These are phyloP conservation scores for Euzetes globulus DNA, from an alignment of 2,888 invertebrate species.

Conservation along the genomic window DNA sequence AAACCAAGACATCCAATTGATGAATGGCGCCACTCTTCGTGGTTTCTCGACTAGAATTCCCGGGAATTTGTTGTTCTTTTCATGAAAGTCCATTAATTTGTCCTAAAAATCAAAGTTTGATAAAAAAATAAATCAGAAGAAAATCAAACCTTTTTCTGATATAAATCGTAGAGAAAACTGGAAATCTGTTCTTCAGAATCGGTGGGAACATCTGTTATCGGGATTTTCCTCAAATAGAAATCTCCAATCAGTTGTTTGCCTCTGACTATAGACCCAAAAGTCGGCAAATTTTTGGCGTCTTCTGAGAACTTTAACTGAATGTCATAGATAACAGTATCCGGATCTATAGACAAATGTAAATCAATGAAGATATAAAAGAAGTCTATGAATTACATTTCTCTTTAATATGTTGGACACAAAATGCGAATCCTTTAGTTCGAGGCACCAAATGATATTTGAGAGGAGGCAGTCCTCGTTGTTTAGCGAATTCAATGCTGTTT, in stretches of 20 bases:
- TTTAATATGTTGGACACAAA: slow-evolving; percentile 71
- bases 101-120: slow-evolving; percentile 44
- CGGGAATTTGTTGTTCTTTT: slow-evolving; percentile 44
- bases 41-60: slow-evolving; percentile 43
- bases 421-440: slow-evolving; percentile 87
- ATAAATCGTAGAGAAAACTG: slow-evolving; percentile 72
- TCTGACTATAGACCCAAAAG: slow-evolving; percentile 65
- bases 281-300: slow-evolving; percentile 58
- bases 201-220: slow-evolving; percentile 68
- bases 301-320: slow-evolving; percentile 40
- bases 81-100: slow-evolving; percentile 47
- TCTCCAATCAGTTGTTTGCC: slow-evolving; percentile 66
- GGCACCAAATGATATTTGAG: slow-evolving; percentile 85
- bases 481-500: slow-evolving; percentile 77
- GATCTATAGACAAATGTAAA: slow-evolving; percentile 36
- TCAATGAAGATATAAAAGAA: background rate
- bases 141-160: slow-evolving; percentile 64
- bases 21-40: slow-evolving; percentile 44
- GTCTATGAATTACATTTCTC: slow-evolving; percentile 48
- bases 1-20: slow-evolving; percentile 46
- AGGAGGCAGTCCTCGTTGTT: slow-evolving; percentile 70
- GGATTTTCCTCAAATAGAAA: slow-evolving; percentile 70
- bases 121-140: background rate
- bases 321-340: slow-evolving; percentile 38
- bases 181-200: slow-evolving; percentile 63